phyloP scores from a whole-genome alignment of 1,140 invertebrate species.

The Pogonomyrmex californicus region DNA sequence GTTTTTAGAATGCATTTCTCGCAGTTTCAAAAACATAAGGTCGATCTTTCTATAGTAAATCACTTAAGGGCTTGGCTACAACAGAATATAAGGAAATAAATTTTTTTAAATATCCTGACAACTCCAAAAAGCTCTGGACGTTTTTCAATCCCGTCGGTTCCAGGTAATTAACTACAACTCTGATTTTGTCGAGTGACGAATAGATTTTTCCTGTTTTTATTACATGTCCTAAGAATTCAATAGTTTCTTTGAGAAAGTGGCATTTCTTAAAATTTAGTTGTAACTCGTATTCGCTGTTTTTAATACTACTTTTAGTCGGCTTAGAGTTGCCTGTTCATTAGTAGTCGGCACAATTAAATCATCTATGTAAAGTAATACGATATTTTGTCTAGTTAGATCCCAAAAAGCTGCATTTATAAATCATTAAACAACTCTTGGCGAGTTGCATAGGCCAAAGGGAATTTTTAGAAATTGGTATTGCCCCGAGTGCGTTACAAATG shows the following conservation, averaged over 20 bases:
- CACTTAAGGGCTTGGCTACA: neutral
- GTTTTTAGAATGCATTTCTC: neutral
- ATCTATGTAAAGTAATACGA: constrained; percentile 29
- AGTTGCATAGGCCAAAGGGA: constrained; percentile 34
- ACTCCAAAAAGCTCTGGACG: constrained; percentile 17
- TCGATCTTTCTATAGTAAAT: neutral
- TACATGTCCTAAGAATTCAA: neutral
- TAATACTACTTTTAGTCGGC: neutral
- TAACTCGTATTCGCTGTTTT: neutral
- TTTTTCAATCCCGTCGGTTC: constrained; percentile 1
- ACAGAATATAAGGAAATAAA: neutral
- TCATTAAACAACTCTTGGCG: neutral
- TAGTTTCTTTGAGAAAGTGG: neutral
- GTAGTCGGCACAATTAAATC: constrained; percentile 16
- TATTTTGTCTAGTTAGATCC: neutral
- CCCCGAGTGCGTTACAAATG: neutral
- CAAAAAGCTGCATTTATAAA: constrained; percentile 60
- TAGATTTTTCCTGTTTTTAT: neutral
- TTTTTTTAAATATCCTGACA: constrained; percentile 28
- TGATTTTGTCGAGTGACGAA: neutral
- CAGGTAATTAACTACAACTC: neutral
- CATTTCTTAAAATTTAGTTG: constrained; percentile 26
- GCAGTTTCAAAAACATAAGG: constrained; percentile 21
- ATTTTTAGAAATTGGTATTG: constrained; percentile 27
- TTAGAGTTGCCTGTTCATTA: neutral